Evolutionary conservation across 2,888 invertebrate species (phyloP).

Genomic region (Odontothrips loti): DNA sequence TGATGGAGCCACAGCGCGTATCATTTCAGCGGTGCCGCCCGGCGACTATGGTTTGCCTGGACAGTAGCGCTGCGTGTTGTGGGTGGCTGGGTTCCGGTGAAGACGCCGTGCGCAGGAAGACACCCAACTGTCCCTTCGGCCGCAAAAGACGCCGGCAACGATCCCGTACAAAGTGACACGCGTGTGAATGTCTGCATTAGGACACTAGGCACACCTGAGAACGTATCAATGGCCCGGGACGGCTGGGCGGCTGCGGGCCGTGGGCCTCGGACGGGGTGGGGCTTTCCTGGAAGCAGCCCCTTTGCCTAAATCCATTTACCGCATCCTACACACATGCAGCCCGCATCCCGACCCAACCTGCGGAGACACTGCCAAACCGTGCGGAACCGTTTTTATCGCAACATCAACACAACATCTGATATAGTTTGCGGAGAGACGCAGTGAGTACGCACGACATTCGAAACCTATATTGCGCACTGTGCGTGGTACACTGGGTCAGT

Average conservation of each 20-base stretch:
- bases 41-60: no score
- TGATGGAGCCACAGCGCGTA: no score
- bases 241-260: no score
- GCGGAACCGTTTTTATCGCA: no score
- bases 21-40: neutral
- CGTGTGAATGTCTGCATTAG: conserved; percentile 26
- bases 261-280: neutral
- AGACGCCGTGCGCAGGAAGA: neutral
- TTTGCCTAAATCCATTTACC: conserved; percentile 18
- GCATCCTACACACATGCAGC: neutral
- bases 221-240: no score
- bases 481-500: no score
- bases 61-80: neutral
- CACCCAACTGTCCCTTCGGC: neutral
- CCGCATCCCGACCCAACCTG: neutral
- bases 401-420: no score
- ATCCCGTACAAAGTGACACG: neutral
- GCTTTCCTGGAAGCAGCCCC: conserved; percentile 6
- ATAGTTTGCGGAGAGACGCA: no score
- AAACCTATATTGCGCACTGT: no score
- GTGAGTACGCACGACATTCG: no score
- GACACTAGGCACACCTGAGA: no score
- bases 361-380: no score
- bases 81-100: conserved; percentile 3
- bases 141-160: neutral